phyloP scores from a whole-genome alignment of 2,888 invertebrate genomes.

The Furcula furcula region DNA sequence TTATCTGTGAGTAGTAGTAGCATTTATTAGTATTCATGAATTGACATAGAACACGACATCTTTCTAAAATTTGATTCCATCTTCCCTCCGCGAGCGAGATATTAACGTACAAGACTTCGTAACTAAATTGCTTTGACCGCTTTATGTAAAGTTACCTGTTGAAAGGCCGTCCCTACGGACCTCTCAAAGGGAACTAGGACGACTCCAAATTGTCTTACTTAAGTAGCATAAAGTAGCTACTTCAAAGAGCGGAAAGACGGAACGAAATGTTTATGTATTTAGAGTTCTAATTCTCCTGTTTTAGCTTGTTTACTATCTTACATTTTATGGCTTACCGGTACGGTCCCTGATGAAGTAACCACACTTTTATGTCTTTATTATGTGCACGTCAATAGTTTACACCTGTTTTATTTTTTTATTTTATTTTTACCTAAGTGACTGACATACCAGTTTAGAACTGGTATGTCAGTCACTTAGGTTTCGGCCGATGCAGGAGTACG shows the following conservation, averaged over 20 bases:
- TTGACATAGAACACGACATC: too few species aligned
- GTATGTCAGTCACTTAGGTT: too few species aligned
- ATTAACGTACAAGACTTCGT: slow-evolving; percentile 47
- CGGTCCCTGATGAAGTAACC: too few species aligned
- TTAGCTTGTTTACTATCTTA: slow-evolving; percentile 24
- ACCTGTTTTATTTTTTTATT: too few species aligned
- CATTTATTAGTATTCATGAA: too few species aligned
- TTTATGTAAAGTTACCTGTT: slow-evolving; percentile 75
- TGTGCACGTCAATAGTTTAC: too few species aligned
- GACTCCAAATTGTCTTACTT: slow-evolving; percentile 61
- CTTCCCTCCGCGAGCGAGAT: slow-evolving; percentile 43
- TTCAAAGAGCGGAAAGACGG: slow-evolving; percentile 43
- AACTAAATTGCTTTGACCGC: slow-evolving; percentile 64
- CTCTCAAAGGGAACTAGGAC: slow-evolving; percentile 58
- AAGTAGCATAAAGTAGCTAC: slow-evolving; percentile 45
- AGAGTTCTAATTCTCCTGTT: slow-evolving; percentile 27
- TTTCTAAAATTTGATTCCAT: slow-evolving; percentile 46
- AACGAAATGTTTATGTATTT: slow-evolving; percentile 28
- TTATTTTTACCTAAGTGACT: too few species aligned
- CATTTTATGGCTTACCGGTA: too few species aligned
- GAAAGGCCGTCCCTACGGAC: slow-evolving; percentile 46
- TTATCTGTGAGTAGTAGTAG: too few species aligned
- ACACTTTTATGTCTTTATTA: too few species aligned
- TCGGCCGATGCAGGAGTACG: too few species aligned
- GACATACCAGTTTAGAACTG: too few species aligned